phyloP scores from a whole-genome alignment of 2,113 vertebrate genomes.

The Nycticebus coucang region DNA sequence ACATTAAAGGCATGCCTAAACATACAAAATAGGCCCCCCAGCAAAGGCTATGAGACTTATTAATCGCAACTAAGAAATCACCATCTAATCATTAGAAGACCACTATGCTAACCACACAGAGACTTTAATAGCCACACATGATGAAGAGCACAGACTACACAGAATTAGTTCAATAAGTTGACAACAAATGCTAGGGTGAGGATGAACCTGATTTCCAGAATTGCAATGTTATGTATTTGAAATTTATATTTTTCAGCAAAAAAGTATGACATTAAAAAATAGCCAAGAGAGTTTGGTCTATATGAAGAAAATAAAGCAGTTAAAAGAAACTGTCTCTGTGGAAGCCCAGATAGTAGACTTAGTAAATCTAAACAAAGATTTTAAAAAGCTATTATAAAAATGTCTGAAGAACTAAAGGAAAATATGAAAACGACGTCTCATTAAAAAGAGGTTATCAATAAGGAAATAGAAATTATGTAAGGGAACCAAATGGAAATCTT shows the following conservation, averaged over 20 bases:
- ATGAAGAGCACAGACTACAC: not conserved
- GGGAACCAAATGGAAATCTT: not conserved
- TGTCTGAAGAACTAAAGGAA: not conserved
- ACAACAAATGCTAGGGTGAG: fast-evolving
- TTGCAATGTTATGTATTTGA: not conserved
- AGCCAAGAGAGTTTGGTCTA: not conserved
- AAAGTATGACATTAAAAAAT: not conserved
- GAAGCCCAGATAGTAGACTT: not conserved
- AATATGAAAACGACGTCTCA: not conserved
- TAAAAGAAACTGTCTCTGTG: not conserved
- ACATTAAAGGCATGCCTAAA: not conserved
- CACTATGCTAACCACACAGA: not conserved
- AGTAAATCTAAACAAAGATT: not conserved
- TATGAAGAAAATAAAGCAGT: not conserved
- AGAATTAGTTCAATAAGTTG: not conserved
- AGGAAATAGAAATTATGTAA: not conserved
- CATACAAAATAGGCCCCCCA: not conserved
- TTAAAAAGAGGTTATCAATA: not conserved
- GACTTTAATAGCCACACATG: not conserved
- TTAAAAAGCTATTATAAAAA: not conserved
- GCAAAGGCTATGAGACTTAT: not conserved
- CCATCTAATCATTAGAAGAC: not conserved
- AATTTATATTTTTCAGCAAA: not conserved
- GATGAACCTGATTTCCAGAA: not conserved
- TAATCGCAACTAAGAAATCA: not conserved